Conservation (phyloP, 2,113 vertebrate species). For the Odontophorus gujanensis region DNA sequence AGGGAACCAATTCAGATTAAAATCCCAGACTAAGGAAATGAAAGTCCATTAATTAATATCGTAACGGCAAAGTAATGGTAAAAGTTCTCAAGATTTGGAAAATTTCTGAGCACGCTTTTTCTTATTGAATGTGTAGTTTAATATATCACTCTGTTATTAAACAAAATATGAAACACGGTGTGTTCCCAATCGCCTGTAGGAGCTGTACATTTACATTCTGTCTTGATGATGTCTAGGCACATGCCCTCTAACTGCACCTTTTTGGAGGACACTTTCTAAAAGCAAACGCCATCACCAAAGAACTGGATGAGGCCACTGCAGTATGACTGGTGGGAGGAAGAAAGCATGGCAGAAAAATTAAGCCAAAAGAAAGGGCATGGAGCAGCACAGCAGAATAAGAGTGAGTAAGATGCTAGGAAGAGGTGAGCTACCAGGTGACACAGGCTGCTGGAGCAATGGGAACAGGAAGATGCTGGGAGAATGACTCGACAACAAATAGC, state of each 20-base stretch:
- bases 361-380: neutral
- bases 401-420: neutral
- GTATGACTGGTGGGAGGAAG: accelerated
- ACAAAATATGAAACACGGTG: neutral
- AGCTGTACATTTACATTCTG: neutral
- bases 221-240: neutral
- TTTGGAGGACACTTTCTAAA: neutral
- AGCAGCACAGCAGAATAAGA: neutral
- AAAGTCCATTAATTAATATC: slow-evolving; percentile 44
- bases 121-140: slow-evolving; percentile 33
- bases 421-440: accelerated
- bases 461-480: neutral
- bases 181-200: neutral
- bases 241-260: neutral
- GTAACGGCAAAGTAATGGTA: slow-evolving; percentile 16
- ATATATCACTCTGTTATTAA: slow-evolving; percentile 19
- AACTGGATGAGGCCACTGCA: neutral
- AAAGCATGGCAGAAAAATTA: neutral
- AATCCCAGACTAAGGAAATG: slow-evolving; percentile 60
- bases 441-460: accelerated
- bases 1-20: slow-evolving; percentile 37
- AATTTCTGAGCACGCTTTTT: slow-evolving; percentile 32
- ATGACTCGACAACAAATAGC: neutral
- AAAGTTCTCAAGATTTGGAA: slow-evolving; percentile 34
- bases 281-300: neutral